Evolutionary conservation across 2,113 vertebrate species (phyloP).

Genomic region (Phalacrocorax brasilianus): DNA sequence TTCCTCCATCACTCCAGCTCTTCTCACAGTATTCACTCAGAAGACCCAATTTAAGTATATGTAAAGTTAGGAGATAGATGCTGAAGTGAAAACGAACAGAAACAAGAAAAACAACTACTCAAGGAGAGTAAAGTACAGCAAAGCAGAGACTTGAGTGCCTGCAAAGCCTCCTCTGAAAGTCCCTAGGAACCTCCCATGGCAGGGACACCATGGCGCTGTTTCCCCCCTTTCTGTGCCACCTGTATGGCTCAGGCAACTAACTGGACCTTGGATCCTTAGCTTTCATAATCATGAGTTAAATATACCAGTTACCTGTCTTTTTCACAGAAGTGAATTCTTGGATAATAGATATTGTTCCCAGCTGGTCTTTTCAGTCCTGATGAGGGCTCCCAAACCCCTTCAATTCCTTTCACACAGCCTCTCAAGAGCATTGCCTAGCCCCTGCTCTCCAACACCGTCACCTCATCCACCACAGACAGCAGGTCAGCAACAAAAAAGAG

Average conservation of each 20-base stretch:
- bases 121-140: neutral
- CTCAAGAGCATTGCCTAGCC: neutral
- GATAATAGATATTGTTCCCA: neutral
- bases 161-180: neutral
- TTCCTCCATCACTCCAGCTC: neutral
- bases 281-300: neutral
- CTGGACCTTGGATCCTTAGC: neutral
- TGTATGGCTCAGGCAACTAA: neutral
- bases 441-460: neutral
- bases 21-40: neutral
- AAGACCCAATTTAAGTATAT: neutral
- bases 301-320: neutral
- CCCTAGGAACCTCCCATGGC: neutral
- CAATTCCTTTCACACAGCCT: neutral
- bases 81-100: neutral
- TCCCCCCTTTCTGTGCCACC: neutral
- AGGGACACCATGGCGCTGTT: neutral
- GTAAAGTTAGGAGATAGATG: neutral
- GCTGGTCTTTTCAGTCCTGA: neutral
- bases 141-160: neutral
- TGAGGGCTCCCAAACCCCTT: neutral
- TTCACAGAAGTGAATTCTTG: neutral
- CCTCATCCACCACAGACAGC: neutral
- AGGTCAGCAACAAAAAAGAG: neutral
- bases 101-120: neutral